Percentiles rank a stretch among this genome's conserved stretches.
These are phyloP conservation scores for Agriopis leucophaearia DNA, from an alignment of 2,888 invertebrate species.

Conservation along the genomic window DNA sequence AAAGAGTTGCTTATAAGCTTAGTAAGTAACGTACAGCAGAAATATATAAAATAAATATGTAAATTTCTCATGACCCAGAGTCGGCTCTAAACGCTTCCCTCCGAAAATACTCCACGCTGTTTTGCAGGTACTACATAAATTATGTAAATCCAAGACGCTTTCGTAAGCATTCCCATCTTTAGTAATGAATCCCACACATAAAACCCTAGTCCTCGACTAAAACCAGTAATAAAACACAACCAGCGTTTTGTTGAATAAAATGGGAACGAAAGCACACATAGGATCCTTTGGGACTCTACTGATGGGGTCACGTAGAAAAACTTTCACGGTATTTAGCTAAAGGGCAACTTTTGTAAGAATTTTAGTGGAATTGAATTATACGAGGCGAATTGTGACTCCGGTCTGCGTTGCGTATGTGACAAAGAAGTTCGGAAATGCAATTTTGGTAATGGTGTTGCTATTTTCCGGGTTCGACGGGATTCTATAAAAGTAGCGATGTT, in stretches of 20 bases:
- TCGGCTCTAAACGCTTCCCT: slow-evolving; percentile 9
- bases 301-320: slow-evolving; percentile 81
- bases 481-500: slow-evolving; percentile 7
- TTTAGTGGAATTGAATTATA: slow-evolving; percentile 65
- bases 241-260: slow-evolving; percentile 65
- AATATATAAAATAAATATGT: slow-evolving; percentile 24
- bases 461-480: slow-evolving; percentile 29
- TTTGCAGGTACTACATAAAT: slow-evolving; percentile 53
- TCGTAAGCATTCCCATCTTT: slow-evolving; percentile 54
- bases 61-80: slow-evolving; percentile 21
- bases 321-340: slow-evolving; percentile 78
- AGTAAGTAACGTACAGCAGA: slow-evolving; percentile 1
- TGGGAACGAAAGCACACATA: slow-evolving; percentile 59
- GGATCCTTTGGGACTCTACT: slow-evolving; percentile 61
- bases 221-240: slow-evolving; percentile 70
- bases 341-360: slow-evolving; percentile 63
- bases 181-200: slow-evolving; percentile 61
- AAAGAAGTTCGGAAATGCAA: slow-evolving; percentile 43
- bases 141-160: slow-evolving; percentile 59
- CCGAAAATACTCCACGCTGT: slow-evolving; percentile 24
- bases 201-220: slow-evolving; percentile 61
- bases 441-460: slow-evolving; percentile 42
- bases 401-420: slow-evolving; percentile 39
- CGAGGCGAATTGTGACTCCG: slow-evolving; percentile 50
- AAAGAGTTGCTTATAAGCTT: slow-evolving; percentile 1